phyloP scores from a whole-genome alignment of 2,113 vertebrate genomes.

The Galemys pyrenaicus region DNA sequence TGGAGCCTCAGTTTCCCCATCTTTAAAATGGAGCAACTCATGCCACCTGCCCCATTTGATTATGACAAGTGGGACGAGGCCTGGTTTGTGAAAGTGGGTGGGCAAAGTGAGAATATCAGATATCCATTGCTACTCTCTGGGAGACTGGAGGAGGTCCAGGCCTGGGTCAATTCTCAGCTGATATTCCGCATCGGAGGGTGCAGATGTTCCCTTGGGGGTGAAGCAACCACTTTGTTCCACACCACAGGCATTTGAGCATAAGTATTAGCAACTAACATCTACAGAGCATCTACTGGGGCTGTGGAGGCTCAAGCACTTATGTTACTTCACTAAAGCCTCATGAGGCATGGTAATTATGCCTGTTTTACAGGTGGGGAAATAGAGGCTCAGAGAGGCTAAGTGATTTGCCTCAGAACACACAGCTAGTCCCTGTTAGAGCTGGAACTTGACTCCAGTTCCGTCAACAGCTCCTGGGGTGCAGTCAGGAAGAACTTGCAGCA shows the following conservation, averaged over 20 bases:
- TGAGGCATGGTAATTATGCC: neutral
- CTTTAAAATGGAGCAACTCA: neutral
- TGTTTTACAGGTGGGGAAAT: neutral
- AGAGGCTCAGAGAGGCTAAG: slow-evolving; percentile 9
- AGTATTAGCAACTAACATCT: neutral
- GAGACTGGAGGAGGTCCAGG: rapidly evolving
- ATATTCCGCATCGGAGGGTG: neutral
- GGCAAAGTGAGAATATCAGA: neutral
- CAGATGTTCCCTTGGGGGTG: neutral
- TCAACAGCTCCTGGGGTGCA: rapidly evolving
- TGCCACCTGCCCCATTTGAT: neutral
- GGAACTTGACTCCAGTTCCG: neutral
- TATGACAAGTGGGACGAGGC: neutral
- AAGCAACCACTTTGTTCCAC: too few species aligned
- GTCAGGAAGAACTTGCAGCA: neutral
- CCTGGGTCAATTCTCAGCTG: neutral
- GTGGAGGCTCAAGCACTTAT: too few species aligned
- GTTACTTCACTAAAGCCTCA: neutral
- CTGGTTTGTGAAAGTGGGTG: neutral
- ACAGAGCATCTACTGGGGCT: neutral
- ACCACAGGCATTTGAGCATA: neutral
- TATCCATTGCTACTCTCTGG: neutral
- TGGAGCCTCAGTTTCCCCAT: neutral
- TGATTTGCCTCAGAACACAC: neutral
- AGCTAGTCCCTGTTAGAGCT: neutral